Evolutionary conservation across 1,140 invertebrate species (phyloP), one percentile per base, ranked within the genome.

Genomic region (Bombus vancouverensis): DNA sequence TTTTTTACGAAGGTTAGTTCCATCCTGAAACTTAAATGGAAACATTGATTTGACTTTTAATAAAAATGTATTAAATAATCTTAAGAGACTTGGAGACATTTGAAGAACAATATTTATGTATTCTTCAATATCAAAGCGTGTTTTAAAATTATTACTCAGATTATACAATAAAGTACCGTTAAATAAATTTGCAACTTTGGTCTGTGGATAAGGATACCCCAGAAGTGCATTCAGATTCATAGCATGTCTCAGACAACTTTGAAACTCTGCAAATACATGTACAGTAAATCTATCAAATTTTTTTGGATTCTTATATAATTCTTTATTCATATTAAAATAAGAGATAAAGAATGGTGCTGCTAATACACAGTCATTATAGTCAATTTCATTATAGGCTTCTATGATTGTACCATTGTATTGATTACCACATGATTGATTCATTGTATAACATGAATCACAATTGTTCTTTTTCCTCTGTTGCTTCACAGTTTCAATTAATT

Each of bases 151-250:
- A 73, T 94, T 91, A 88, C 96, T 96, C 15, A 97, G 93, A 95
- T 98, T 98, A 89, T 98, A 98, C 8, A 97, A 88, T 92, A 98
- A 96, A 13, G 97, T 97, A 1, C 97, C 97, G 94, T 97, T 97
- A 87, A 96, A 97, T 73, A 96, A 95, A 88, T 96, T 95, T 70
- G 95, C 95, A 91, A 97, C 95, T 62, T 94, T 93, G 59, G 95
- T 95, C 89, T 93, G 92, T 81, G 94, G 86, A 88, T 96, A 96
- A 1, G 96, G 96, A 86, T 93, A 94, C 39, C 95, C 92, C n/a
- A 97, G 94, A 39, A 98, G 90, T 2, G 93, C 93, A 95, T 98
- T 98, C 32, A 98, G 94, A 83, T 96, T 94, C 87, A 96, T 96
- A 2, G 96, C 92, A 75, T 97, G 95, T 66, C 94, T 95, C 37